Conservation (phyloP, 1,140 invertebrate species). For the Stenopsyche tienmushanensis region DNA sequence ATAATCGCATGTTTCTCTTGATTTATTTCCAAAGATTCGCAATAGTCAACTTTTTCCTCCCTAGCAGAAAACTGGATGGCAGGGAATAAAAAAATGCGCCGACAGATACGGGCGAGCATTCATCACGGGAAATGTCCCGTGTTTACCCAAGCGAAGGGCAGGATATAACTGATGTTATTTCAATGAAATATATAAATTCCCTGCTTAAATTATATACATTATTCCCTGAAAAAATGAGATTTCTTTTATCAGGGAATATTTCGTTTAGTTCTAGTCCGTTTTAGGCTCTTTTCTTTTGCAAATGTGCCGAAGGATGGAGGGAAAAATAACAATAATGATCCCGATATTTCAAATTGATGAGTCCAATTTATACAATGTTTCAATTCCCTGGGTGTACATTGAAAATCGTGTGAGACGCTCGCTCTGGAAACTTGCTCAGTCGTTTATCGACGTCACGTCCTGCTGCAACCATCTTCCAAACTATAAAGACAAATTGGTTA, state of each 20-base stretch:
- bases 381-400: conserved; percentile 5
- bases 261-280: background rate
- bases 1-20: too few relatives aligned
- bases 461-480: background rate
- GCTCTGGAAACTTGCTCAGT: background rate
- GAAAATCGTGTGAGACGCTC: conserved; percentile 16
- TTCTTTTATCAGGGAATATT: background rate
- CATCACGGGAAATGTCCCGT: background rate
- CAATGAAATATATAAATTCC: conserved; percentile 5
- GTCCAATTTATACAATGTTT: conserved; percentile 28
- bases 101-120: background rate
- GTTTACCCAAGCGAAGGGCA: background rate
- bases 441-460: background rate
- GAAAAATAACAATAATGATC: conserved; percentile 21
- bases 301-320: background rate
- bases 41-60: too few relatives aligned
- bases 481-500: too few relatives aligned
- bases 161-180: background rate
- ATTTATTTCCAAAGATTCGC: too few relatives aligned
- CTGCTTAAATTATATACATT: background rate
- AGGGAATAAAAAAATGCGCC: too few relatives aligned
- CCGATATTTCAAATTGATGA: conserved; percentile 28
- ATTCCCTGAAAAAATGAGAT: background rate
- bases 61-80: too few relatives aligned
- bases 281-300: too few relatives aligned